A percentile compares a stretch with the other conserved stretches of the same genome.
These are phyloP conservation scores for Diplodus sargus DNA, from an alignment of 2,797 vertebrate genomes.

Conservation along the genomic window DNA sequence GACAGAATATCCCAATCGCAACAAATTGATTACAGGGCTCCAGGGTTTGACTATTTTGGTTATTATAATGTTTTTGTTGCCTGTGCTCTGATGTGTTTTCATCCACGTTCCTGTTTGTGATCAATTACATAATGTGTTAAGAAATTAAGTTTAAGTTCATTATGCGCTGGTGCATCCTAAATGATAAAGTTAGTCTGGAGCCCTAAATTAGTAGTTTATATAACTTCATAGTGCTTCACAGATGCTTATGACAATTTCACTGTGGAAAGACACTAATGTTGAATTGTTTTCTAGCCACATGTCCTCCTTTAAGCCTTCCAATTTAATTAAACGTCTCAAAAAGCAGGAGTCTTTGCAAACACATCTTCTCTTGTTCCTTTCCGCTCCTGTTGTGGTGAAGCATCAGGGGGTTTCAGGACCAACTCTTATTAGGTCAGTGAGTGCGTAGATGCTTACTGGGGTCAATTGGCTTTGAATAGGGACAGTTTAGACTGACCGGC, in stretches of 20 bases:
- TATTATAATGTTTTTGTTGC: no score
- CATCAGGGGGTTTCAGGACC: slow-evolving; percentile 29
- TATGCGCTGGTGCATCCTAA: no score
- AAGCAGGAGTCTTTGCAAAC: slow-evolving; percentile 22
- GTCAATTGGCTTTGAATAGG: slow-evolving; percentile 42
- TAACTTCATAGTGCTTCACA: neutral
- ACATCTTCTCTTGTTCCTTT: slow-evolving; percentile 24
- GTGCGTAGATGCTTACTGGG: slow-evolving; percentile 12
- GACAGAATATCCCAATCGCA: neutral
- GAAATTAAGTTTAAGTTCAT: no score
- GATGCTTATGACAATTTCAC: neutral
- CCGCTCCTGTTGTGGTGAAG: slow-evolving; percentile 16
- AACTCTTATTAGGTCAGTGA: slow-evolving; percentile 31
- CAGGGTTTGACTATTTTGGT: no score
- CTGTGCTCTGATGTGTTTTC: no score
- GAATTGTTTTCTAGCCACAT: neutral
- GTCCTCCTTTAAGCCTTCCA: neutral
- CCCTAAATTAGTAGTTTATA: neutral
- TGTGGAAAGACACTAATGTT: neutral
- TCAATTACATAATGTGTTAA: no score
- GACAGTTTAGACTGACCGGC: slow-evolving; percentile 26
- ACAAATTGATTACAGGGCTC: neutral
- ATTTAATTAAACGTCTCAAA: slow-evolving; percentile 42
- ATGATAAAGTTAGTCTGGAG: no score
- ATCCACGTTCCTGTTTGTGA: no score